phyloP scores from a whole-genome alignment of 2,113 vertebrate species.

The Dascyllus trimaculatus region DNA sequence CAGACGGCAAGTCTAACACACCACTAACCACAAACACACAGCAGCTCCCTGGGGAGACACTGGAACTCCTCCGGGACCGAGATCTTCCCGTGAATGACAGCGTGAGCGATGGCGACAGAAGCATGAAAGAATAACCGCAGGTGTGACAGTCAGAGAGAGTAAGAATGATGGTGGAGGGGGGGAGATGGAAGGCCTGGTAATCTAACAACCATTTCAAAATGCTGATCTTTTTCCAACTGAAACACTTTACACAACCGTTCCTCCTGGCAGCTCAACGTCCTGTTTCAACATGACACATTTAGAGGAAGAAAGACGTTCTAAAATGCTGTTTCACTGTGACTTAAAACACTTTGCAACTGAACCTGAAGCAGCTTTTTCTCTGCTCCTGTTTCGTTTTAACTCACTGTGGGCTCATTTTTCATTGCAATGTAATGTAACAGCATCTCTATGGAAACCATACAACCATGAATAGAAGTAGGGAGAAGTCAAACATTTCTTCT shows the following conservation, averaged over 20 bases:
- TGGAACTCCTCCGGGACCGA: conserved; percentile 6
- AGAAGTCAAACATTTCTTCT: no score
- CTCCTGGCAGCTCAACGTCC: no score
- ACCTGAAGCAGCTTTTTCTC: no score
- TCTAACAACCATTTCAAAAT: background rate
- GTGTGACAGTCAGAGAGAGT: conserved; percentile 1
- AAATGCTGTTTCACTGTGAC: conserved; percentile 1
- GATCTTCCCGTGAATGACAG: conserved; percentile 10
- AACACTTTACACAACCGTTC: no score
- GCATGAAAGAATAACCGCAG: background rate
- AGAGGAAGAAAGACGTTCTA: background rate
- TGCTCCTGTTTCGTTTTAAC: no score
- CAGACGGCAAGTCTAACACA: conserved; percentile 16
- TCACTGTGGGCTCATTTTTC: no score
- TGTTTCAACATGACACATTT: background rate
- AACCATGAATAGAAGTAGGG: no score
- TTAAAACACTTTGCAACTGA: background rate
- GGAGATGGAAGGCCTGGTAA: background rate
- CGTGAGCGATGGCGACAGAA: background rate
- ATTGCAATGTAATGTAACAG: no score
- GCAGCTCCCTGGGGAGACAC: background rate
- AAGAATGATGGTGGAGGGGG: background rate
- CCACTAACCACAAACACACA: conserved; percentile 34
- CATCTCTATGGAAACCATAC: no score
- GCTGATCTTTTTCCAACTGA: no score